Base-by-base conservation (phyloP, 2,113 vertebrate genomes). In the Motacilla tschutschensis region DNA sequence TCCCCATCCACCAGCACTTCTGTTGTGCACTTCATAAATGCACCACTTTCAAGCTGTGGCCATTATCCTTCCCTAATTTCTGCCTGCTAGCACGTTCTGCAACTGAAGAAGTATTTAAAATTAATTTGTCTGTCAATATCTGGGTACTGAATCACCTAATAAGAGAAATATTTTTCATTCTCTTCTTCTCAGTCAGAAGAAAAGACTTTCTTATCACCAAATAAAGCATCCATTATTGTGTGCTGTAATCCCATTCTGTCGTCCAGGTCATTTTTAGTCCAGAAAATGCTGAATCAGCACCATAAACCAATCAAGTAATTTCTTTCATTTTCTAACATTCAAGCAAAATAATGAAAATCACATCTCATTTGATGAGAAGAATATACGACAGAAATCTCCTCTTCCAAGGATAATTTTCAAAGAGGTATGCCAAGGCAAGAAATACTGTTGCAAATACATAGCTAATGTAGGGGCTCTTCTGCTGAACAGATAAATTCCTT, bases 271-370 rank as follows among this genome's bases (percentile, higher is more conserved):
- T 81, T 95, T 90, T 90, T 79, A 85, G 92, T 76, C 70, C 63
- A 55, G 76, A 91, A 91, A 95, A 94, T 63, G 92, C 94, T 93
- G 91, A 94, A 75, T 92, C 87, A 95, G 95, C 90, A 93, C 70
- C 71, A 79, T 79, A 93, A 96, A 93, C 94, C 86, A 87, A 94
- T 94, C 88, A 93, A 93, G 93, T 91, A 92, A 91, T 93, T 92
- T 94, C 83, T 96, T 91, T 88, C 92, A 95, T 93, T 95, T 95
- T 93, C 92, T 87, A 90, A 93, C 83, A 95, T 94, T 95, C 85
- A 94, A 94, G 91, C 91, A 88, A 92, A 97, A 95, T 91, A 94
- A 93, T 91, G 94, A 94, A 95, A 86, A 95, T 93, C 83, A 93
- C 89, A 92, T 90, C 84, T 86, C 72, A 62, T 88, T 87, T 88